A percentile compares a stretch with the other conserved stretches of the same genome.
Conservation (phyloP, 30 jellyfish, hydroid and myxozoan genomes). For the Clytia hemisphaerica region DNA sequence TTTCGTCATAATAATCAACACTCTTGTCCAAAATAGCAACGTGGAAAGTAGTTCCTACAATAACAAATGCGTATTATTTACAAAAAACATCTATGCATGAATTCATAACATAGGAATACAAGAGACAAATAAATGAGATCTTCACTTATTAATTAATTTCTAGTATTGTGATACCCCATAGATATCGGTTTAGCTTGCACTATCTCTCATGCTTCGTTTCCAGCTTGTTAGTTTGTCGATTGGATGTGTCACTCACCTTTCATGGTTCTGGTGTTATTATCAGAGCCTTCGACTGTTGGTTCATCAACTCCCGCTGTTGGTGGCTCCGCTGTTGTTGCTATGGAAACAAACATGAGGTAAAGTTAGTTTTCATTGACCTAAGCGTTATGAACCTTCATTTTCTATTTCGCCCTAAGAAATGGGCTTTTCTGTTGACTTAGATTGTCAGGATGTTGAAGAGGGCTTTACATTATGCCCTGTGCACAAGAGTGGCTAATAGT, state of each 20-base stretch:
- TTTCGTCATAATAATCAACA: constrained; percentile 67
- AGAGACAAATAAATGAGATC: background rate
- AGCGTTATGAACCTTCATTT: too few relatives aligned
- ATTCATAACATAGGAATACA: too few relatives aligned
- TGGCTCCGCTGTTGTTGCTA: constrained; percentile 24
- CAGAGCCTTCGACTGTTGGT: constrained; percentile 82
- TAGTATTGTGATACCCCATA: too few relatives aligned
- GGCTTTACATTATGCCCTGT: too few relatives aligned
- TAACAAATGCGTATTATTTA: too few relatives aligned
- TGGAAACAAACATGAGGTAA: background rate
- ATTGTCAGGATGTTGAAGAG: too few relatives aligned
- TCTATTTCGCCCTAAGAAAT: too few relatives aligned
- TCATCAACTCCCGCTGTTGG: constrained; percentile 31
- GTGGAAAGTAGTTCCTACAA: constrained; percentile 74
- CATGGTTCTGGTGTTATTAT: constrained; percentile 64
- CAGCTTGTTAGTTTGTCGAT: background rate
- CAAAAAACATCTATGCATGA: background rate
- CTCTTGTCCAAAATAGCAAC: constrained; percentile 56
- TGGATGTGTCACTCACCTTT: constrained; percentile 40
- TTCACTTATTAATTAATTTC: background rate
- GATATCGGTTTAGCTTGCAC: too few relatives aligned
- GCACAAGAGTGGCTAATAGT: too few relatives aligned
- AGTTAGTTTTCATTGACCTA: too few relatives aligned
- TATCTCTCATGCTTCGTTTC: too few relatives aligned
- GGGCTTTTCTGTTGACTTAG: too few relatives aligned